Percentiles rank a stretch among this genome's conserved stretches.
phyloP scores from a whole-genome alignment of 2,797 vertebrate genomes.

The Lemur catta region DNA sequence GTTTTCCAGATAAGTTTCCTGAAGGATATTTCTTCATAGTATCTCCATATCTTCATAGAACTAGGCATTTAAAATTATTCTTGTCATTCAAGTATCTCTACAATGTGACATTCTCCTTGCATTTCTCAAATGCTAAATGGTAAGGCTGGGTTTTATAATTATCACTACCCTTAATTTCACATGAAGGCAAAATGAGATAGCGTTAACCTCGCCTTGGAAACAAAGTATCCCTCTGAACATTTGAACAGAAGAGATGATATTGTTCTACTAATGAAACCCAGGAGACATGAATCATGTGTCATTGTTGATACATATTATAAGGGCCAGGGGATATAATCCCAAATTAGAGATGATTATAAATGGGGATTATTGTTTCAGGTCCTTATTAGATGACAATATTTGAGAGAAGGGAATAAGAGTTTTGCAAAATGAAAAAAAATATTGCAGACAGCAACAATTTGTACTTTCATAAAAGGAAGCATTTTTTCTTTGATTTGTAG shows the following conservation, averaged over 20 bases:
- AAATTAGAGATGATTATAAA: slow-evolving; percentile 22
- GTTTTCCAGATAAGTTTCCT: neutral
- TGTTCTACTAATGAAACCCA: neutral
- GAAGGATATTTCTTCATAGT: neutral
- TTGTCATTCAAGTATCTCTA: neutral
- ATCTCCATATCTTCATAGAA: neutral
- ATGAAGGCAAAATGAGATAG: neutral
- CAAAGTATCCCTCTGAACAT: neutral
- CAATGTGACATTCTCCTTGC: neutral
- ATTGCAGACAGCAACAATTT: neutral
- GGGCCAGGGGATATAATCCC: neutral
- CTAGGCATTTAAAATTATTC: neutral
- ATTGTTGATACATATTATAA: neutral
- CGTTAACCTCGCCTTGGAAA: neutral
- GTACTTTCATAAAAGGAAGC: neutral
- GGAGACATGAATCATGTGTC: neutral
- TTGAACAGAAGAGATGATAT: neutral
- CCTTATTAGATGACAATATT: neutral
- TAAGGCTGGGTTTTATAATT: neutral
- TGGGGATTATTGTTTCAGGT: neutral
- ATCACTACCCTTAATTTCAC: neutral
- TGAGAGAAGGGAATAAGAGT: neutral
- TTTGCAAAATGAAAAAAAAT: neutral
- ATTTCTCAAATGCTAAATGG: neutral
- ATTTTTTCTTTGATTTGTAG: neutral